phyloP scores from a whole-genome alignment of 2,797 vertebrate species.

The Channa striata region DNA sequence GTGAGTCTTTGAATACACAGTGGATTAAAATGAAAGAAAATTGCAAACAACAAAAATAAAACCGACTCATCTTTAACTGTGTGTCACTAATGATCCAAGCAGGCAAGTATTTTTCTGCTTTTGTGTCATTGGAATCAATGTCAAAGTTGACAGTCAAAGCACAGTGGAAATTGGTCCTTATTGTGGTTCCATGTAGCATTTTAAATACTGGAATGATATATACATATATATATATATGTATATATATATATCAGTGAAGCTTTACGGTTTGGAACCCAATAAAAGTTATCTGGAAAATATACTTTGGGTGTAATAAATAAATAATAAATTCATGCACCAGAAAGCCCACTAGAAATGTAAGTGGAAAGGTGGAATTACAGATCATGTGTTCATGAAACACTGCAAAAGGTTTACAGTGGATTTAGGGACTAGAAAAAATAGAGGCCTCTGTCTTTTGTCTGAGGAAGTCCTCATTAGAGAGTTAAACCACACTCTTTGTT shows the following conservation, averaged over 20 bases:
- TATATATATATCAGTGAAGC: not conserved
- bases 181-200: not conserved
- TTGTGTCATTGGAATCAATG: too few species aligned
- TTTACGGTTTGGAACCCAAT: too few species aligned
- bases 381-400: constrained; percentile 17
- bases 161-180: not conserved
- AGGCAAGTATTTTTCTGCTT: too few species aligned
- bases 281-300: too few species aligned
- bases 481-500: constrained; percentile 82
- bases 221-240: not conserved
- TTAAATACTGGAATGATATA: not conserved
- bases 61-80: too few species aligned
- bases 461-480: constrained; percentile 83
- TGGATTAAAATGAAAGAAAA: too few species aligned
- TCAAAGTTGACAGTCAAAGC: too few species aligned
- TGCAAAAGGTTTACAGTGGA: constrained; percentile 50
- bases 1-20: too few species aligned
- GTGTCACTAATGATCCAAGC: too few species aligned
- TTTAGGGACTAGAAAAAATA: constrained; percentile 72
- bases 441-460: constrained; percentile 72
- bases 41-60: too few species aligned
- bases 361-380: constrained; percentile 1
- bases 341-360: not conserved
- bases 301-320: not conserved
- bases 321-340: too few species aligned